Percentiles rank a stretch among this genome's conserved stretches.
Evolutionary conservation across 2,888 invertebrate species (phyloP).

Genomic region (Protonemura montana): DNA sequence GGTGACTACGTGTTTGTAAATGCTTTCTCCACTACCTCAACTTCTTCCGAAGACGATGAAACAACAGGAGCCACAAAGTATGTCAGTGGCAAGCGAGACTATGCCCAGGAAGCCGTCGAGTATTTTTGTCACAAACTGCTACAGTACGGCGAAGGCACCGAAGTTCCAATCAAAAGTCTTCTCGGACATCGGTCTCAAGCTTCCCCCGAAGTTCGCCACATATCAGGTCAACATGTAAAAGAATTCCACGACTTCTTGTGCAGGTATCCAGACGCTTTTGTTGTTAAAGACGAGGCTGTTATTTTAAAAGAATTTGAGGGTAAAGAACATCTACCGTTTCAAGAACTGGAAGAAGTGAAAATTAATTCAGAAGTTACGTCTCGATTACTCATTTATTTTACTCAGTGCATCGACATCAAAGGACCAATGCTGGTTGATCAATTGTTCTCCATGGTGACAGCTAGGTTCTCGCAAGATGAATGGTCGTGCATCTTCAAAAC

Average conservation of each 20-base stretch:
- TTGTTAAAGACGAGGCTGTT: slow-evolving; percentile 85
- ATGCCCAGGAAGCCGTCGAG: slow-evolving; percentile 95
- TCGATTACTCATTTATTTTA: slow-evolving; percentile 81
- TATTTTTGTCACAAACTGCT: slow-evolving; percentile 95
- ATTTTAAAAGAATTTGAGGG: slow-evolving; percentile 74
- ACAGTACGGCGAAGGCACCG: slow-evolving; percentile 94
- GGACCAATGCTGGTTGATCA: slow-evolving; percentile 86
- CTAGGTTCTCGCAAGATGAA: slow-evolving; percentile 77
- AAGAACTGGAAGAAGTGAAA: slow-evolving; percentile 76
- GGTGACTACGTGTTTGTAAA: slow-evolving; percentile 91
- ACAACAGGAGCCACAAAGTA: slow-evolving; percentile 55
- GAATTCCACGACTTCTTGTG: slow-evolving; percentile 91
- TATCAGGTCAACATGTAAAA: slow-evolving; percentile 92
- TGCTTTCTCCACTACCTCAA: slow-evolving; percentile 73
- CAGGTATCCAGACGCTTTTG: slow-evolving; percentile 85
- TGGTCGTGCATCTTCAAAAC: slow-evolving; percentile 91
- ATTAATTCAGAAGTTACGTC: slow-evolving; percentile 86
- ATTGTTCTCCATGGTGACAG: slow-evolving; percentile 77
- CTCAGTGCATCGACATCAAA: slow-evolving; percentile 80
- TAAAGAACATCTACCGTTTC: slow-evolving; percentile 72
- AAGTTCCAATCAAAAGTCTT: slow-evolving; percentile 95
- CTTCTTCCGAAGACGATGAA: slow-evolving; percentile 65
- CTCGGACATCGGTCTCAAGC: slow-evolving; percentile 97
- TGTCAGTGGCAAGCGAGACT: slow-evolving; percentile 77
- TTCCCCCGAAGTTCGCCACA: slow-evolving; percentile 95